phyloP scores from a whole-genome alignment of 2,888 invertebrate genomes.

The Gymnocheta viridis region DNA sequence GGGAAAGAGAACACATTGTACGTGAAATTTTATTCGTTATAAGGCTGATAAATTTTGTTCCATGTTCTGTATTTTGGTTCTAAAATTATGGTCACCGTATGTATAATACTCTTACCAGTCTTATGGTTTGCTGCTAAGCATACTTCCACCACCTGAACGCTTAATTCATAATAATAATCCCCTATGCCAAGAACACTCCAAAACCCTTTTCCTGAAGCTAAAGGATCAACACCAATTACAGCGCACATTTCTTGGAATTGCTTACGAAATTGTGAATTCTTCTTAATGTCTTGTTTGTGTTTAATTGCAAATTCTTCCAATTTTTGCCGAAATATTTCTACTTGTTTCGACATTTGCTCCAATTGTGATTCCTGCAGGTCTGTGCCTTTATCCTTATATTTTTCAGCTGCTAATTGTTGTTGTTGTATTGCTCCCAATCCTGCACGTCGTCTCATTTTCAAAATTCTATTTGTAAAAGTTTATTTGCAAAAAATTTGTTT shows the following conservation, averaged over 20 bases:
- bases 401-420: conserved; percentile 92
- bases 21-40: too few relatives aligned
- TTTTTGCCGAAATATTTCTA: conserved; percentile 95
- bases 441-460: conserved; percentile 88
- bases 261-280: conserved; percentile 95
- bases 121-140: conserved; percentile 96
- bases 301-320: conserved; percentile 97
- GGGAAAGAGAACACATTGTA: too few relatives aligned
- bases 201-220: conserved; percentile 97
- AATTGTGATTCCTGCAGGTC: conserved; percentile 96
- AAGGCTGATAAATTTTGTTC: too few relatives aligned
- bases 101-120: conserved; percentile 84
- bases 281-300: conserved; percentile 96
- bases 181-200: conserved; percentile 99
- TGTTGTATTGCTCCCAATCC: conserved; percentile 95
- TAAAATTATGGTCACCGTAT: too few relatives aligned
- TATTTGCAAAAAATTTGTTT: background rate
- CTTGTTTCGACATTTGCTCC: conserved; percentile 95
- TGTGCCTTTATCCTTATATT: conserved; percentile 94
- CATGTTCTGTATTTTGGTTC: too few relatives aligned
- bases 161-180: conserved; percentile 99
- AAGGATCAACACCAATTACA: conserved; percentile 97
- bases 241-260: conserved; percentile 99
- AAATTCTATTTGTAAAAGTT: background rate
- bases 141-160: conserved; percentile 98